A percentile compares a stretch with the other conserved stretches of the same genome.
These are phyloP conservation scores for Tanytarsus gracilentus DNA, from an alignment of 2,888 invertebrate species.

Conservation along the genomic window DNA sequence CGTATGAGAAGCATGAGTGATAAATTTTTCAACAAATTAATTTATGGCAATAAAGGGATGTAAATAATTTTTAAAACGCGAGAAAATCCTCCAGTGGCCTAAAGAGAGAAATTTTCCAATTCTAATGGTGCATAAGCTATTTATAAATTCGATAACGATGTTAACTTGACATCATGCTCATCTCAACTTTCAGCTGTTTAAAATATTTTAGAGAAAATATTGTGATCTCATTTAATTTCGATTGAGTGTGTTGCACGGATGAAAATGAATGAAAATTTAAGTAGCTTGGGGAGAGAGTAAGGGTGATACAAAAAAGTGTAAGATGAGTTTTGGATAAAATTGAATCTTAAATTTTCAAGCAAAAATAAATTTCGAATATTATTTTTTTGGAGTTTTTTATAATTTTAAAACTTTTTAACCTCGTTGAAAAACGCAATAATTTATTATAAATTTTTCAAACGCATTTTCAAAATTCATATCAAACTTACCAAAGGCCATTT, in stretches of 20 bases:
- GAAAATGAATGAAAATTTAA: background rate
- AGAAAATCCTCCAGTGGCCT: constrained; percentile 26
- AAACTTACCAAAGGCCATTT: constrained; percentile 31
- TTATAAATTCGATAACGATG: background rate
- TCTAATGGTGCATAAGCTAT: constrained; percentile 23
- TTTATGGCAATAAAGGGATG: background rate
- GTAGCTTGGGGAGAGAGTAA: too few relatives aligned
- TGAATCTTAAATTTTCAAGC: too few relatives aligned
- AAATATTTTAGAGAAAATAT: constrained; percentile 23
- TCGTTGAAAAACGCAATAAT: too few relatives aligned
- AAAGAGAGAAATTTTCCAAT: constrained; percentile 3
- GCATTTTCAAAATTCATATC: background rate
- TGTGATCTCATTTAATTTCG: background rate
- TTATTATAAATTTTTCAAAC: too few relatives aligned
- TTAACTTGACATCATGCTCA: constrained; percentile 10
- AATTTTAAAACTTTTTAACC: too few relatives aligned
- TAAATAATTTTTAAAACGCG: background rate
- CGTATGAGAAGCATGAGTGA: background rate
- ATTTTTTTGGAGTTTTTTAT: too few relatives aligned
- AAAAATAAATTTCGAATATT: too few relatives aligned
- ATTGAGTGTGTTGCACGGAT: background rate
- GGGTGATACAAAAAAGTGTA: background rate
- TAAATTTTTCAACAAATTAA: constrained; percentile 26
- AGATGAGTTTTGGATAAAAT: background rate
- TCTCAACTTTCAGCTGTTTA: constrained; percentile 20